Conservation (phyloP, 2,888 invertebrate genomes). For the Mythimna albipuncta region DNA sequence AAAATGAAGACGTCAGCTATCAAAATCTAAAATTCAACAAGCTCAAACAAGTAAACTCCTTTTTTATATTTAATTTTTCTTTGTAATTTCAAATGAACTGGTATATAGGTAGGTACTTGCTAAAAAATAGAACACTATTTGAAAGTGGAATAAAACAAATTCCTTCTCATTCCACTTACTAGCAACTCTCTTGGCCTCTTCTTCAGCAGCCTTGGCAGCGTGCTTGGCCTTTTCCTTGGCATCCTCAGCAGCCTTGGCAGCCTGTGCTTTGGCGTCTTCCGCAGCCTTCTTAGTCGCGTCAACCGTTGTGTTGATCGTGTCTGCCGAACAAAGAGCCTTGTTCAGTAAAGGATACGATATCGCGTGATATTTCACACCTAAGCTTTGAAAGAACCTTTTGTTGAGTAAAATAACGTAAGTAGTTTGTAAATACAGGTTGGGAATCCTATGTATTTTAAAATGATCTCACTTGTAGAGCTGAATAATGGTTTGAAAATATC, state of each 20-base stretch:
- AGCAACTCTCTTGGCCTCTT: constrained; percentile 84
- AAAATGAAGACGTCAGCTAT: background rate
- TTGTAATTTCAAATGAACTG: too few relatives aligned
- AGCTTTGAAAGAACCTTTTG: constrained; percentile 34
- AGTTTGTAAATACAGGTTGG: background rate
- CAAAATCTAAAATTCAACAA: too few relatives aligned
- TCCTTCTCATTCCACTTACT: constrained; percentile 73
- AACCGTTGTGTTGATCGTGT: constrained; percentile 84
- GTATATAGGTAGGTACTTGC: too few relatives aligned
- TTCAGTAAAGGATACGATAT: constrained; percentile 18
- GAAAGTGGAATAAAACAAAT: too few relatives aligned
- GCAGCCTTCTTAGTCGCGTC: constrained; percentile 87
- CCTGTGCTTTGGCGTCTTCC: constrained; percentile 79
- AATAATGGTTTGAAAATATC: background rate
- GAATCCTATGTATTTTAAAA: background rate
- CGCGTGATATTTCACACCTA: constrained; percentile 24
- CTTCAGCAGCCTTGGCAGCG: constrained; percentile 82
- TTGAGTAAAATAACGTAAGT: constrained; percentile 16
- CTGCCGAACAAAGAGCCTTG: constrained; percentile 68
- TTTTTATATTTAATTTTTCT: too few relatives aligned
- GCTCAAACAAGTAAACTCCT: too few relatives aligned
- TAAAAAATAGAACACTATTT: too few relatives aligned
- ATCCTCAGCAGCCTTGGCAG: constrained; percentile 81
- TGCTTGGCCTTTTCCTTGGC: constrained; percentile 85
- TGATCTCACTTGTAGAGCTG: background rate